Percentiles rank a stretch among this genome's conserved stretches.
phyloP scores from a whole-genome alignment of 2,797 vertebrate species.

The Typhlichthys eigenmanni region DNA sequence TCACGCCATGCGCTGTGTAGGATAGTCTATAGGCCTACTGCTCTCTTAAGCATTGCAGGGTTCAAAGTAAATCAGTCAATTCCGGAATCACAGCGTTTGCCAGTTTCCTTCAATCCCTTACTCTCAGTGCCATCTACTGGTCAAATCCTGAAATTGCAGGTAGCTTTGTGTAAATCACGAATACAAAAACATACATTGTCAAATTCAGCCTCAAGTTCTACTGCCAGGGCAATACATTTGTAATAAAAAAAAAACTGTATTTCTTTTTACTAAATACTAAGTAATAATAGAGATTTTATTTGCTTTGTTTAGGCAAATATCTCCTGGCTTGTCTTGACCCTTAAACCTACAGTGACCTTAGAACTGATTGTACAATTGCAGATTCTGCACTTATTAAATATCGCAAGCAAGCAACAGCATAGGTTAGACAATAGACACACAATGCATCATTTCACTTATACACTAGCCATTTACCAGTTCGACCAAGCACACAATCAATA shows the following conservation, averaged over 20 bases:
- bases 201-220: too few species aligned
- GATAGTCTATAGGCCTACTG: too few species aligned
- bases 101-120: conserved; percentile 21
- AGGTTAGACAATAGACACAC: conserved; percentile 9
- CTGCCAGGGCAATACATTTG: too few species aligned
- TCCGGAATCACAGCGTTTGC: not conserved
- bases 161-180: not conserved
- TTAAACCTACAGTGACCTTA: conserved; percentile 15
- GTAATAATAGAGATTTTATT: not conserved
- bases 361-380: not conserved
- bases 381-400: conserved; percentile 25
- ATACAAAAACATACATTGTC: too few species aligned
- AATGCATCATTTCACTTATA: conserved; percentile 2
- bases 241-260: not conserved
- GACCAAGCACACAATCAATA: conserved; percentile 19
- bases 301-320: not conserved
- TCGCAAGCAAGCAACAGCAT: conserved; percentile 8
- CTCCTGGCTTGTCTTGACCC: not conserved
- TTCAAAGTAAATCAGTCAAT: conserved; percentile 10
- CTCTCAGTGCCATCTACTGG: conserved; percentile 61
- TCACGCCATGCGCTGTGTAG: too few species aligned
- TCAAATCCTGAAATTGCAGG: conserved; percentile 13
- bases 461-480: conserved; percentile 18
- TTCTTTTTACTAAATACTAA: too few species aligned
- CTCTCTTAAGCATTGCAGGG: too few species aligned